Evolutionary conservation across 2,888 invertebrate genomes (phyloP), one percentile per base, ranked within the genome.

Genomic region (Meganola albula): DNA sequence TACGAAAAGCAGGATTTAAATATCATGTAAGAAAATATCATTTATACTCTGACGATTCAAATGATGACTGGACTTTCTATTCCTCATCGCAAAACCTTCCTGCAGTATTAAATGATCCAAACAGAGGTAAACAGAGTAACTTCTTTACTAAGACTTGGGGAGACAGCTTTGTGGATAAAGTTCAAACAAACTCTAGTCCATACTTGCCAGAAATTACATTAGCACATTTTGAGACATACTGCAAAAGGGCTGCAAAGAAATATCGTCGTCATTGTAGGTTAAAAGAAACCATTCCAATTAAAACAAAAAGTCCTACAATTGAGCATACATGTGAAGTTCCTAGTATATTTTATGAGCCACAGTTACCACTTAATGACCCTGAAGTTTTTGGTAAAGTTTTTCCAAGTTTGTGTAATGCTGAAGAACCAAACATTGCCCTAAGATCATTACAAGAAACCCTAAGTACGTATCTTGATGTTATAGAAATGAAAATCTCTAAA

Each of bases 141-240:
- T 96, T 99, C 65, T 97, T 99, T 64, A 97, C 97, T 0, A 96
- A 96, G 74, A 97, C 97, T 41, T 99, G 99, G 99, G 99, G 99
- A 24, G 98, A 98, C 60, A 88, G 90, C 37, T 99, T 99, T 77
- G 90, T 96, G 10, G 97, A 97, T 44, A 92, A 93, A 58, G 87
- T 89, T 12, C 89, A 91, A 25, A 90, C 97, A 54, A 89, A 91
- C 21, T 90, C 92, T 48, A 94, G 94, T 56, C 90, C 92, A 1
- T 91, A 93, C 70, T 80, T 98, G 51, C 95, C 95, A 22, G 93
- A 95, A 58, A 92, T 98, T 37, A 91, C 90, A 9, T 88, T 91
- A 66, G 89, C 90, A 24, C 94, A 97, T 75, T 98, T 99, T 79
- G 94, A 96, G 53, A 86, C 89, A 14, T 99, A 98, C 72, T 86